Base-by-base conservation (phyloP, 2,797 vertebrate species). In the Lerista edwardsae region DNA sequence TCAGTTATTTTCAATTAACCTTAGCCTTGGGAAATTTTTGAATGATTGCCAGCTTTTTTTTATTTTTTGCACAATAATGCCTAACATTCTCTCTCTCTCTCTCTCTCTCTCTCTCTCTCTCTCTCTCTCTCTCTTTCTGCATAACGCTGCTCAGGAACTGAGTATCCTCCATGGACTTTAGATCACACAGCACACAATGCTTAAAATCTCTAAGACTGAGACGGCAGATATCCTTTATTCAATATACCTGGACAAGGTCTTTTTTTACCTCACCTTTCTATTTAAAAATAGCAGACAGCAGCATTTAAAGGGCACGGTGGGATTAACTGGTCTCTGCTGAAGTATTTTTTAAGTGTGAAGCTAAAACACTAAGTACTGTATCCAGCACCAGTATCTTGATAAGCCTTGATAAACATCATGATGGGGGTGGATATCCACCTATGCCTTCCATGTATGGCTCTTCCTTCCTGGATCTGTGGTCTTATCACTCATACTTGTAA, bases 1-100 rank as follows among this genome's bases (percentile, higher is more conserved):
- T 27, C 65, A 82, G 65, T 61, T 81, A 72, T 59, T 79, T 79
- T 57, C 78, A 73, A 80, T 80, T 27, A 75, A 81, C 57, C 44
- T 77, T 69, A 72, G 44, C 44, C 78, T 41, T 65, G 34, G 78
- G 21, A 80, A 80, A n/a, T 71, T 39, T 59, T 47, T 87, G 78
- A 76, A 76, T 57, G 59, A 51, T 51, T 65, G 67, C 78, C 82
- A 72, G 55, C 21, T 21, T 61, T 69, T 80, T 71, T 51, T 51
- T 9, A 44, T 9, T 74, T 74, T 34, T 47, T 65, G 14, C n/a
- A 61, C 61, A 51, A 62, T 68, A 75, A 62, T 44, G 55, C 47
- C 19, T 71, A 19, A n/a, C 34, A 44, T 44, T 57, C 41, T 62
- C 34, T 44, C 27, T 12, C 71, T n/a, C 51, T 17, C 27, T 61